These are phyloP conservation scores for Nomada ruficornis DNA, from an alignment of 2,888 invertebrate genomes.

Conservation along the genomic window DNA sequence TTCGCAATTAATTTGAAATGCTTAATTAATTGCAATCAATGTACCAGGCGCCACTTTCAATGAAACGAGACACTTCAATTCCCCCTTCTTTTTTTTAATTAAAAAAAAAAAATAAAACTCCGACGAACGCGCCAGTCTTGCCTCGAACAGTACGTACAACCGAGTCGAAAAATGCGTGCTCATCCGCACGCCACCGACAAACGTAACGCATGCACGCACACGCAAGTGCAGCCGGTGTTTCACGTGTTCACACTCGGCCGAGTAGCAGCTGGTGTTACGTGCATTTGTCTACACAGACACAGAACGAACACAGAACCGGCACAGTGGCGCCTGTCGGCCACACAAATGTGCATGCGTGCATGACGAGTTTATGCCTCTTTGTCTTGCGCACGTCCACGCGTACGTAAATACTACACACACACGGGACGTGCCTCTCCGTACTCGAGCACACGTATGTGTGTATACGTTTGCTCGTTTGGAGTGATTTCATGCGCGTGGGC, in stretches of 20 bases:
- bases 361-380: slow-evolving; percentile 75
- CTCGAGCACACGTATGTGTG: not conserved
- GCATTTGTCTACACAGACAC: slow-evolving; percentile 8
- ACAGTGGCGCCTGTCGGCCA: slow-evolving; percentile 77
- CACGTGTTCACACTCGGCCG: slow-evolving; percentile 60
- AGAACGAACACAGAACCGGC: slow-evolving; percentile 38
- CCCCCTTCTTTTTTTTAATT: not conserved
- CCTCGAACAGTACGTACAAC: not conserved
- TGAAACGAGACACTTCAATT: not conserved
- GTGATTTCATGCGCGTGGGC: not conserved
- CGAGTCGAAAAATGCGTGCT: slow-evolving; percentile 60
- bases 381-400: slow-evolving; percentile 50
- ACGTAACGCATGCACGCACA: slow-evolving; percentile 60
- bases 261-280: slow-evolving; percentile 65
- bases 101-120: too few species aligned
- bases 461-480: not conserved
- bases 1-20: too few species aligned
- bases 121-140: not conserved
- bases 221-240: slow-evolving; percentile 49
- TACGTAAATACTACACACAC: slow-evolving; percentile 37
- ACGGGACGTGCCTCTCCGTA: not conserved
- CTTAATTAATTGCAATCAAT: too few species aligned
- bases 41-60: not conserved
- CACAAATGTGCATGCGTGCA: slow-evolving; percentile 79
- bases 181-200: slow-evolving; percentile 55